phyloP scores from a whole-genome alignment of 2,797 vertebrate species.

The Chloroceryle inda region DNA sequence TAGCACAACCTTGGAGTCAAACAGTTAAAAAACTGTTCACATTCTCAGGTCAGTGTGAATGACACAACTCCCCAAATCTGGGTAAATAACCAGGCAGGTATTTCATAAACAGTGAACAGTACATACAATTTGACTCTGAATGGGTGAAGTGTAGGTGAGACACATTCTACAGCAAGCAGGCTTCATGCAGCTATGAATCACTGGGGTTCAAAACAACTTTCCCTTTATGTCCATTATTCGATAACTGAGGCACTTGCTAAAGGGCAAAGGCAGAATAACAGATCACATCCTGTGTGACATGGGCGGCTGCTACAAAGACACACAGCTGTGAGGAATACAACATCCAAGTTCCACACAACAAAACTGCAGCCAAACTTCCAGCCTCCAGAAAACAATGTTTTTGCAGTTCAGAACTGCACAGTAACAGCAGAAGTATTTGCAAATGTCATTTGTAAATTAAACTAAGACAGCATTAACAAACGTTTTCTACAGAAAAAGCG shows the following conservation, averaged over 20 bases:
- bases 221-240: accelerated
- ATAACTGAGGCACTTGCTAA: not conserved
- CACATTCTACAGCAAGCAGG: not conserved
- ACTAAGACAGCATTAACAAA: not conserved
- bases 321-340: not conserved
- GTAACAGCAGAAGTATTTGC: not conserved
- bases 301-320: not conserved
- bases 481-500: not conserved
- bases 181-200: not conserved
- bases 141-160: not conserved
- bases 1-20: not conserved
- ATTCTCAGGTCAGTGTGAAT: not conserved
- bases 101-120: not conserved
- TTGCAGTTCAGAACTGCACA: not conserved
- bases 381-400: not conserved
- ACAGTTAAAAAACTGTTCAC: not conserved
- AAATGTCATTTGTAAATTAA: not conserved
- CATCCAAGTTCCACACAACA: not conserved
- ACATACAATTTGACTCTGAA: not conserved
- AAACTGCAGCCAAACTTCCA: not conserved
- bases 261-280: not conserved
- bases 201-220: not conserved
- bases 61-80: not conserved
- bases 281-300: not conserved
- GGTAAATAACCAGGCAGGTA: not conserved